Base-by-base conservation (phyloP, 2,797 vertebrate genomes). In the Sorex maritimensis region DNA sequence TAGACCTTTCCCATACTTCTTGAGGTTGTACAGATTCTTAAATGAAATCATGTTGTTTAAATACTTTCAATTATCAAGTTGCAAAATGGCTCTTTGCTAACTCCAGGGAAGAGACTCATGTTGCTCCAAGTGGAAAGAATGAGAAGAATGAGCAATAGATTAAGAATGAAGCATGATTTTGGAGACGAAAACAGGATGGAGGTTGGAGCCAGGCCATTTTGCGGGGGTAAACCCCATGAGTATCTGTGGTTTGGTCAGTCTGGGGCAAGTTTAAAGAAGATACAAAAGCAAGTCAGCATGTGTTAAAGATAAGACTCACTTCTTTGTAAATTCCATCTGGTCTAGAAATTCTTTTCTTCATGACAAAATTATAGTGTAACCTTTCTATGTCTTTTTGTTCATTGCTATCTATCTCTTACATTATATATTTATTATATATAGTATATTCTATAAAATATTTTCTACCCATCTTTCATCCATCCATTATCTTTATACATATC, bases 201-300 rank as follows among this genome's bases (percentile, higher is more conserved):
- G 3, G 5, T 21, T 52, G 30, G 30, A n/a, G 55, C 55, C 11
- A 2, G 21, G 72, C 0, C 7, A 46, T 4, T 63, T 23, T 61
- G 6, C 6, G 13, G 0, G 2, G 4, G 6, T 15, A 46, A 17
- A 28, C 24, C 30, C 58, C 17, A 21, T 28, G 21, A 8, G 10
- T 5, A 21, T 52, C 61, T 26, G 7, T 14, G 23, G 4, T 0
- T 1, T 46, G 9, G 13, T 14, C 23, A 13, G 1, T 17, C 11
- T 6, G 4, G 8, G n/a, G 24, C 7, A n/a, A 81, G 30, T 44
- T 3, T 5, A 44, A 8, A 65, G 6, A 14, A 88, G 2, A 13
- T 3, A 4, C 5, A n/a, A 81, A 6, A 19, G 38, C 19, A 77
- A 41, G 34, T 0, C 38, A 49, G 26, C 1, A 0, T 1, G 0